Percentiles rank a stretch among this genome's conserved stretches.
Evolutionary conservation across 1,140 invertebrate genomes (phyloP).

Genomic region (Fopius arisanus): DNA sequence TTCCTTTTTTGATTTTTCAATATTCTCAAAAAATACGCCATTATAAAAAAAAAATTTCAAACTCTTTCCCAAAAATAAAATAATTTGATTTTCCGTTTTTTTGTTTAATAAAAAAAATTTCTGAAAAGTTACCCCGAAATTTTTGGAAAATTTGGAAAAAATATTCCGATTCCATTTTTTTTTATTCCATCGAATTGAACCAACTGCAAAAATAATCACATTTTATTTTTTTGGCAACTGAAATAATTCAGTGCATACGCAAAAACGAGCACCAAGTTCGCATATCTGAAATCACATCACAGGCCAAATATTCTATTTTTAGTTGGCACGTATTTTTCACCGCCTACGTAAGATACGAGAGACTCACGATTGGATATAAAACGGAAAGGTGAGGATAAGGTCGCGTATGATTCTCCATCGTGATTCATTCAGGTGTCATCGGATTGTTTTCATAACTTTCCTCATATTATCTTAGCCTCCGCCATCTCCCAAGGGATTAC

Average conservation of each 20-base stretch:
- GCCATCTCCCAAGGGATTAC: background rate
- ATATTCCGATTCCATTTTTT: no score
- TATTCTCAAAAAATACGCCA: no score
- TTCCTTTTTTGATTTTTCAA: no score
- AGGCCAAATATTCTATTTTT: background rate
- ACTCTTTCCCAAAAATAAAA: no score
- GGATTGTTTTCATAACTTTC: background rate
- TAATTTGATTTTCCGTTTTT: no score
- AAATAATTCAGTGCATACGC: background rate
- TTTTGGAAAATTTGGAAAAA: no score
- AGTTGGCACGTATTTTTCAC: conserved; percentile 2
- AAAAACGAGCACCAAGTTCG: background rate
- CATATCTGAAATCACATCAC: background rate
- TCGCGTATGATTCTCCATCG: background rate
- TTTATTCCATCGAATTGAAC: no score
- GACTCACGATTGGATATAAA: background rate
- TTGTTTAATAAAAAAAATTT: no score
- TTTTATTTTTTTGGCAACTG: background rate
- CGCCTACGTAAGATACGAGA: background rate
- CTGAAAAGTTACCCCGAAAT: no score
- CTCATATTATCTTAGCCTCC: background rate
- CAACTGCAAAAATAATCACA: background rate
- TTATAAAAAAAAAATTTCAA: no score
- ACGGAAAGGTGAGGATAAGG: conserved; percentile 30
- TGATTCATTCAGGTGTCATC: conserved; percentile 12